These are phyloP conservation scores for Drosophila neoperkinsi DNA, from an alignment of 2,888 invertebrate species.

Conservation along the genomic window DNA sequence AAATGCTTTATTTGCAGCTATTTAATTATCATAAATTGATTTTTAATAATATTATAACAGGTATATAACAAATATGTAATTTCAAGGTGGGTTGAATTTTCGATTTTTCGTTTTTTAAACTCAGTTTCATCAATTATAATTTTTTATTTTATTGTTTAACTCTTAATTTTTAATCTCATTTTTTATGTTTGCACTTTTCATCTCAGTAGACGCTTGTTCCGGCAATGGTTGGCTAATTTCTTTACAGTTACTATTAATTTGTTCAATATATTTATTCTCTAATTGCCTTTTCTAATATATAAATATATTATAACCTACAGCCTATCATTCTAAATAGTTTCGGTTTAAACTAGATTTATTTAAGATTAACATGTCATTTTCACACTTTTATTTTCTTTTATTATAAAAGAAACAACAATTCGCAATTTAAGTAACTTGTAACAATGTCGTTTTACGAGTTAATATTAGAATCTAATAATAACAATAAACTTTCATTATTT, in stretches of 20 bases:
- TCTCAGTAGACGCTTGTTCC: constrained; percentile 62
- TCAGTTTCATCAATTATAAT: constrained; percentile 71
- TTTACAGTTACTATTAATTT: constrained; percentile 53
- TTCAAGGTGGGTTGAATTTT: constrained; percentile 84
- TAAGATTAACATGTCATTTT: constrained; percentile 47
- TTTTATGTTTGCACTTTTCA: constrained; percentile 46
- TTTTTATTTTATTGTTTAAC: constrained; percentile 46
- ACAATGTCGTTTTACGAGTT: constrained; percentile 62
- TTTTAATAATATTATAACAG: constrained; percentile 80
- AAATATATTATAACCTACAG: constrained; percentile 62
- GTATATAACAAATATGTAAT: constrained; percentile 84
- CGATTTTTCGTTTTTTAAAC: constrained; percentile 81
- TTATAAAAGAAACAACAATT: constrained; percentile 68
- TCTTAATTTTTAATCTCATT: constrained; percentile 51
- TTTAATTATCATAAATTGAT: constrained; percentile 71
- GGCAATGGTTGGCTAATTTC: constrained; percentile 77
- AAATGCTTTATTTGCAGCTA: constrained; percentile 77
- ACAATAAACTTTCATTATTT: constrained; percentile 62
- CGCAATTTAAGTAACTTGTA: constrained; percentile 56
- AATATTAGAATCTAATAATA: constrained; percentile 52
- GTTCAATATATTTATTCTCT: constrained; percentile 44
- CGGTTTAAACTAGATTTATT: constrained; percentile 45
- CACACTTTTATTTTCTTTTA: constrained; percentile 42
- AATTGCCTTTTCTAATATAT: constrained; percentile 52
- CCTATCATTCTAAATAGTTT: constrained; percentile 49